Conservation (phyloP, 2,797 vertebrate species). For the Girardinus metallicus region DNA sequence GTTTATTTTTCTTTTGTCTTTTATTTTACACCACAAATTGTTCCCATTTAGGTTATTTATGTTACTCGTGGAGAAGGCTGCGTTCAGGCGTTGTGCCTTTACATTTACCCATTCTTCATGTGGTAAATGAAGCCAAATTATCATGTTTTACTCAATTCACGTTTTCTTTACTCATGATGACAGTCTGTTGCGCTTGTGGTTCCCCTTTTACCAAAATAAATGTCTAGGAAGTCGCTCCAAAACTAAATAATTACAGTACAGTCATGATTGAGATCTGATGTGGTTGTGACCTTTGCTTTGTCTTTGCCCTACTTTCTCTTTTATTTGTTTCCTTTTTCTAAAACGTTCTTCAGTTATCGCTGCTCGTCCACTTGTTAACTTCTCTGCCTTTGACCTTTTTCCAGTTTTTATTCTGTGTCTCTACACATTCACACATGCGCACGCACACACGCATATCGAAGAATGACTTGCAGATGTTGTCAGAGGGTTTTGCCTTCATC, state of each 20-base stretch:
- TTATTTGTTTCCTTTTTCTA: constrained; percentile 28
- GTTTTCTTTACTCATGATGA: constrained; percentile 56
- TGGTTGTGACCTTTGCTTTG: constrained; percentile 28
- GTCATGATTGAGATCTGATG: constrained; percentile 50
- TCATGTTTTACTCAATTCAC: constrained; percentile 48
- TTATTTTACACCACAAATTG: constrained; percentile 46
- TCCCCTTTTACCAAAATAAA: constrained; percentile 52
- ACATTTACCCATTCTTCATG: constrained; percentile 38
- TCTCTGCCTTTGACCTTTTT: constrained; percentile 55
- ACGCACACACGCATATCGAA: constrained; percentile 39
- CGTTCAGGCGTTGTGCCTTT: constrained; percentile 31
- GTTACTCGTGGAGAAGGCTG: constrained; percentile 34
- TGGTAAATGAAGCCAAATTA: constrained; percentile 56
- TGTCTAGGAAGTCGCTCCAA: constrained; percentile 47
- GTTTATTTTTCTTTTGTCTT: constrained; percentile 25
- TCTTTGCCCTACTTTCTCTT: constrained; percentile 34
- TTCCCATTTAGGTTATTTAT: constrained; percentile 51
- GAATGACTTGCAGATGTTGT: constrained; percentile 78
- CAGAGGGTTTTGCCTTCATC: constrained; percentile 72
- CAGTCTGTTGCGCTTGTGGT: constrained; percentile 59
- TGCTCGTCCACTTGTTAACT: constrained; percentile 28
- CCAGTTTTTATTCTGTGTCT: constrained; percentile 34
- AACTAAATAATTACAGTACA: constrained; percentile 47
- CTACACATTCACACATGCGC: constrained; percentile 30
- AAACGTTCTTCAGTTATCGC: constrained; percentile 35